Percentiles rank a stretch among this genome's conserved stretches.
Conservation (phyloP, 2,888 invertebrate genomes). For the Amblyteles armatorius region DNA sequence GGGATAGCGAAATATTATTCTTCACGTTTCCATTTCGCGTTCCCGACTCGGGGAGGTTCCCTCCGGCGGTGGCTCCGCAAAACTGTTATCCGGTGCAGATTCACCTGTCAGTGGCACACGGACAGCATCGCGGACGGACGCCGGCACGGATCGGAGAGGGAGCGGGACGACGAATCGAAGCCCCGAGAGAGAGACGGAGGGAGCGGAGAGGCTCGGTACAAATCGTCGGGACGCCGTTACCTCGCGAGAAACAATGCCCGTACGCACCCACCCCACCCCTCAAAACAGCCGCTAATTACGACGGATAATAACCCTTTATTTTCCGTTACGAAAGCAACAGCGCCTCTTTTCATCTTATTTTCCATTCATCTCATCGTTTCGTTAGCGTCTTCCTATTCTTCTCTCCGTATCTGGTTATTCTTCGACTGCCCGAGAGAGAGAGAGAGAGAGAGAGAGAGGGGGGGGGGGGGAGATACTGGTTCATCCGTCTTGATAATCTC, state of each 20-base stretch:
- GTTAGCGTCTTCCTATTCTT: slow-evolving; percentile 37
- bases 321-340: slow-evolving; percentile 62
- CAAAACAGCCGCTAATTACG: slow-evolving; percentile 71
- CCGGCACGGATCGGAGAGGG: slow-evolving; percentile 20
- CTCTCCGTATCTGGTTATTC: slow-evolving; percentile 41
- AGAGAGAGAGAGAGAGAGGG: too few species aligned
- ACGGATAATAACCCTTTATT: slow-evolving; percentile 70
- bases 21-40: slow-evolving; percentile 49
- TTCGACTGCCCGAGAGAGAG: slow-evolving; percentile 52
- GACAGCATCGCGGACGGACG: slow-evolving; percentile 50
- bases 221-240: slow-evolving; percentile 39
- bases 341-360: slow-evolving; percentile 14
- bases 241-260: slow-evolving; percentile 54
- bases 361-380: slow-evolving; percentile 21
- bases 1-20: slow-evolving; percentile 57
- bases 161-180: not conserved
- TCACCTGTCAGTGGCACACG: slow-evolving; percentile 71
- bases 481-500: slow-evolving; percentile 73
- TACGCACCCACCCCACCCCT: slow-evolving; percentile 48
- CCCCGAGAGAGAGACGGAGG: not conserved
- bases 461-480: slow-evolving; percentile 61
- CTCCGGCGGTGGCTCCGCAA: slow-evolving; percentile 47
- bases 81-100: slow-evolving; percentile 65
- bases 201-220: slow-evolving; percentile 13
- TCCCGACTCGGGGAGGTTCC: slow-evolving; percentile 13